These are phyloP conservation scores for Cyaniris semiargus DNA, from an alignment of 2,888 invertebrate genomes.

Conservation along the genomic window DNA sequence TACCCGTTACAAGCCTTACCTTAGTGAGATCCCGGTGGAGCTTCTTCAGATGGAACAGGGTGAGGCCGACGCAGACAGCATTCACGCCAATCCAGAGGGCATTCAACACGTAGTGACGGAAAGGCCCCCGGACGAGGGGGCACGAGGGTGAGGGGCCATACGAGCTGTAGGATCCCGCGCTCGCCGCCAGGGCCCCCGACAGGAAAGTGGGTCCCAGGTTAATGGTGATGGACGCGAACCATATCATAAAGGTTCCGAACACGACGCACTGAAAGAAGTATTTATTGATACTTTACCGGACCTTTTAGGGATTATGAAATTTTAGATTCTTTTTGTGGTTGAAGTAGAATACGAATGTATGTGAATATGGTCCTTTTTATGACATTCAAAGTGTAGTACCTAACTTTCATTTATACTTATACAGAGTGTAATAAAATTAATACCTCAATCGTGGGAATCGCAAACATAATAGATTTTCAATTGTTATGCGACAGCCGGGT, in stretches of 20 bases:
- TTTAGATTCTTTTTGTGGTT: background rate
- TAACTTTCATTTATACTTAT: no score
- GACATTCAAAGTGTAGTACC: no score
- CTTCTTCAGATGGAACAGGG: conserved; percentile 90
- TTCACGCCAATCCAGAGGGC: conserved; percentile 94
- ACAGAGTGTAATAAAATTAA: no score
- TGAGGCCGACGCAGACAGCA: conserved; percentile 90
- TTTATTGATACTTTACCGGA: background rate
- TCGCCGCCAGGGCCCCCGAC: conserved; percentile 90
- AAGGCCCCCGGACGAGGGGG: conserved; percentile 92
- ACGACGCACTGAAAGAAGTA: conserved; percentile 87
- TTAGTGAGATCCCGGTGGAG: conserved; percentile 90
- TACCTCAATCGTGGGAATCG: no score
- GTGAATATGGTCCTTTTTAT: no score
- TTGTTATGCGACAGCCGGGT: no score
- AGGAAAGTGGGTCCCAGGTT: conserved; percentile 94
- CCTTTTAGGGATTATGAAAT: conserved; percentile 1
- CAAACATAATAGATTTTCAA: no score
- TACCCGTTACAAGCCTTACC: conserved; percentile 49
- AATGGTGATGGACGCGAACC: conserved; percentile 95
- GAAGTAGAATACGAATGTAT: background rate
- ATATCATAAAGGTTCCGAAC: conserved; percentile 95
- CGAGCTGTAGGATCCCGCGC: conserved; percentile 85
- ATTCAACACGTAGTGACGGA: conserved; percentile 94
- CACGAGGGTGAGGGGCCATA: conserved; percentile 88